A percentile compares a stretch with the other conserved stretches of the same genome.
Conservation (phyloP, 2,888 invertebrate species). For the Polyommatus icarus region DNA sequence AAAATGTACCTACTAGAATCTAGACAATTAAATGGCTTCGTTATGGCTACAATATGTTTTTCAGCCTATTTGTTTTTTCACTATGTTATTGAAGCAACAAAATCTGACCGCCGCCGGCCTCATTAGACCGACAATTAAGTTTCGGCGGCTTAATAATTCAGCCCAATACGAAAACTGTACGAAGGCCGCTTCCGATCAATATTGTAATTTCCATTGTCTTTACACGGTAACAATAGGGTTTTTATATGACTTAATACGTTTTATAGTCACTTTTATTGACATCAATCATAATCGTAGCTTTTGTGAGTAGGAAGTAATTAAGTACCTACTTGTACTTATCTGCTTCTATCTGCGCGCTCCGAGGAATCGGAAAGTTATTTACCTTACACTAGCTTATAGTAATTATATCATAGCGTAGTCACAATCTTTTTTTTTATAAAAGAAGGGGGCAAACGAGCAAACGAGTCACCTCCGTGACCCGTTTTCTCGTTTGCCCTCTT, state of each 20-base stretch:
- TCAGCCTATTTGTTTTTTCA: neutral
- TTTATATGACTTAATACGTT: neutral
- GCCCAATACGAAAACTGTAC: neutral
- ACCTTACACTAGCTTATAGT: no score
- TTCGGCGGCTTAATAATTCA: conserved; percentile 15
- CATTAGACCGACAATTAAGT: conserved; percentile 1
- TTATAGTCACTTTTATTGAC: neutral
- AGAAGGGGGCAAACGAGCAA: no score
- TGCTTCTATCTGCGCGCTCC: no score
- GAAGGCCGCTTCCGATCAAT: neutral
- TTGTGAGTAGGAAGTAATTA: no score
- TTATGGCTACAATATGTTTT: neutral
- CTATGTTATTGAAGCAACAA: neutral
- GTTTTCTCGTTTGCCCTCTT: no score
- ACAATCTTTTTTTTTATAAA: no score
- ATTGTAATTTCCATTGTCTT: conserved; percentile 13
- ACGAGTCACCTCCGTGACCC: no score
- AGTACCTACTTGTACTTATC: no score
- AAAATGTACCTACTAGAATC: no score
- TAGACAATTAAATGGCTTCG: neutral
- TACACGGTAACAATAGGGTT: neutral
- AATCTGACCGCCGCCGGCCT: neutral
- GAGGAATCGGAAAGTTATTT: no score
- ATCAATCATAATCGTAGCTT: neutral
- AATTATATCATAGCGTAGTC: no score